Base-by-base conservation (phyloP, 2,888 invertebrate genomes). In the Cerceris rybyensis region DNA sequence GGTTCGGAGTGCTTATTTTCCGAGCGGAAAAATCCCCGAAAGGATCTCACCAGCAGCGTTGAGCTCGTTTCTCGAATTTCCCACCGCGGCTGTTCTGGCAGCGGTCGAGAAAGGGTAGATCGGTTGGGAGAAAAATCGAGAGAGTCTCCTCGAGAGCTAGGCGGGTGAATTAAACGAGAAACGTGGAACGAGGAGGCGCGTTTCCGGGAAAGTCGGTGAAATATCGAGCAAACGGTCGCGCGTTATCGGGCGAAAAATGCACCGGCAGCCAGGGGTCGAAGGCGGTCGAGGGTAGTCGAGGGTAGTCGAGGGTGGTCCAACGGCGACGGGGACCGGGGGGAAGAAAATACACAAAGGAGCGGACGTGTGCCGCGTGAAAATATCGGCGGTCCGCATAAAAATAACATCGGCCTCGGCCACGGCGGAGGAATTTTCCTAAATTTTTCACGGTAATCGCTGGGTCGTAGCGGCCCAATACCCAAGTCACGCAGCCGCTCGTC, bases 371-470 rank as follows among this genome's bases (percentile, higher is more conserved):
- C 28, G 86, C 64, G 75, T 84, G 71, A 42, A 75, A 70, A 72
- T 52, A 74, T 17, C 16, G 54, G n/a, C 28, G 28, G 67, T 28
- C 52, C 66, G 75, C 83, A 70, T 80, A 67, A 86, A 84, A 86
- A 86, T 84, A 84, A 78, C 82, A 81, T 81, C 50, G 78, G 54
- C 68, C 54, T 64, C 54, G 16, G 58, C 70, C 16, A 28, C 41
- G 63, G 41, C 64, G 41, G 64, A 75, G 81, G 75, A 84, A 86
- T 86, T 85, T 86, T 75, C 73, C 65, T 86, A 85, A 85, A 85
- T 85, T 85, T 86, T 85, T 86, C 76, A 85, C 82, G 80, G 80
- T 86, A 86, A 85, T 86, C 85, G 85, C 76, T 82, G 80, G 76
- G 75, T 70, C 75, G 74, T 46, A 28, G 72, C 73, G 58, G 70